Conservation (phyloP, 2,888 invertebrate genomes). For the Cheiracanthium punctorium region DNA sequence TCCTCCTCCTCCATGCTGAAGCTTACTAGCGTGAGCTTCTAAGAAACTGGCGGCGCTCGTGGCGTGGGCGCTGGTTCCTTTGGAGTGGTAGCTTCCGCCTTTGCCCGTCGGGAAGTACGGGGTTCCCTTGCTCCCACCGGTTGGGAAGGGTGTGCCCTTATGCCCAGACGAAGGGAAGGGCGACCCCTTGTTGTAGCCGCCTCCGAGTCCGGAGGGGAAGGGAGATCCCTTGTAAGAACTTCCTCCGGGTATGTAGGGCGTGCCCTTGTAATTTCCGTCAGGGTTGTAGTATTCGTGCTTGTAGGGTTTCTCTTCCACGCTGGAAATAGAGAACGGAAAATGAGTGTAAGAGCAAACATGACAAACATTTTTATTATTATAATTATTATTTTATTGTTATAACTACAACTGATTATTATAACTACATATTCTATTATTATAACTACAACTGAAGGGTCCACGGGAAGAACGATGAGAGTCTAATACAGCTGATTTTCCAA, state of each 20-base stretch:
- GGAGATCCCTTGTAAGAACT: slow-evolving; percentile 50
- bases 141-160: slow-evolving; percentile 26
- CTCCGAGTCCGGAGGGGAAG: neutral
- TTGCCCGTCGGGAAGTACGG: slow-evolving; percentile 35
- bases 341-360: too few relatives aligned
- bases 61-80: slow-evolving; percentile 44
- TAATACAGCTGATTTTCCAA: too few relatives aligned
- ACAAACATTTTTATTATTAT: too few relatives aligned
- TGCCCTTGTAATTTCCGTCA: slow-evolving; percentile 58
- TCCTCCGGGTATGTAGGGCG: slow-evolving; percentile 35
- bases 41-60: slow-evolving; percentile 60
- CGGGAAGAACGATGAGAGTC: too few relatives aligned
- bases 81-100: slow-evolving; percentile 25
- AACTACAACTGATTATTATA: too few relatives aligned
- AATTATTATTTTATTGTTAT: too few relatives aligned
- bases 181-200: slow-evolving; percentile 19
- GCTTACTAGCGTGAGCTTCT: slow-evolving; percentile 53
- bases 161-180: slow-evolving; percentile 23
- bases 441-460: too few relatives aligned
- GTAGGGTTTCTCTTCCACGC: slow-evolving; percentile 57
- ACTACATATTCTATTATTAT: too few relatives aligned
- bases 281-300: slow-evolving; percentile 33
- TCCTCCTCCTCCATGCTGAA: neutral
- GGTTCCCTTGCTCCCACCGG: slow-evolving; percentile 28
- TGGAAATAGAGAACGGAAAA: slow-evolving; percentile 15